phyloP scores from a whole-genome alignment of 2,888 invertebrate genomes.

The Ametastegia equiseti region DNA sequence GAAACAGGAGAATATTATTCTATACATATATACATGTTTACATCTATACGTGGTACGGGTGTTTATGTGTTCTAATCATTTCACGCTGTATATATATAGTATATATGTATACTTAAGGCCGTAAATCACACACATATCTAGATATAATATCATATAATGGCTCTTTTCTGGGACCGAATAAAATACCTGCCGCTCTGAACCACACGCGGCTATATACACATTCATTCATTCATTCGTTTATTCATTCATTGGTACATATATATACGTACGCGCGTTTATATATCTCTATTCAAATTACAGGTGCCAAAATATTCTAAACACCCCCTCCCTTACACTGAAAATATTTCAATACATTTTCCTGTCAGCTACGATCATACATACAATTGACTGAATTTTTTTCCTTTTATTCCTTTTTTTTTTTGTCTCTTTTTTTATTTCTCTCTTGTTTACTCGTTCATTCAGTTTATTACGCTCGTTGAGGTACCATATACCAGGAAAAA shows the following conservation, averaged over 20 bases:
- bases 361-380: neutral
- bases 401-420: neutral
- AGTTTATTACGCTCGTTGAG: neutral
- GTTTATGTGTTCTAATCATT: neutral
- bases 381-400: too few species aligned
- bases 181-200: neutral
- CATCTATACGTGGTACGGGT: neutral
- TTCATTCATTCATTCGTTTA: neutral
- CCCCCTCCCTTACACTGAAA: neutral
- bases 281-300: neutral
- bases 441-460: neutral
- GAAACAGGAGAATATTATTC: neutral
- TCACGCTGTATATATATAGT: neutral
- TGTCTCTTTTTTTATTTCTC: neutral
- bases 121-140: neutral
- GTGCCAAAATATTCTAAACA: constrained; percentile 22
- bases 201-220: neutral
- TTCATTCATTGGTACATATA: too few species aligned
- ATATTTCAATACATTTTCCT: constrained; percentile 31
- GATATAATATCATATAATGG: neutral
- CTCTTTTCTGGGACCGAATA: neutral
- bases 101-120: neutral
- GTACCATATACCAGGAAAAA: neutral
- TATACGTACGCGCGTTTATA: too few species aligned
- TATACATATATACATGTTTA: neutral